Evolutionary conservation across 2,888 invertebrate species (phyloP), one percentile per base, ranked within the genome.

Genomic region (Thereva nobilitata): DNA sequence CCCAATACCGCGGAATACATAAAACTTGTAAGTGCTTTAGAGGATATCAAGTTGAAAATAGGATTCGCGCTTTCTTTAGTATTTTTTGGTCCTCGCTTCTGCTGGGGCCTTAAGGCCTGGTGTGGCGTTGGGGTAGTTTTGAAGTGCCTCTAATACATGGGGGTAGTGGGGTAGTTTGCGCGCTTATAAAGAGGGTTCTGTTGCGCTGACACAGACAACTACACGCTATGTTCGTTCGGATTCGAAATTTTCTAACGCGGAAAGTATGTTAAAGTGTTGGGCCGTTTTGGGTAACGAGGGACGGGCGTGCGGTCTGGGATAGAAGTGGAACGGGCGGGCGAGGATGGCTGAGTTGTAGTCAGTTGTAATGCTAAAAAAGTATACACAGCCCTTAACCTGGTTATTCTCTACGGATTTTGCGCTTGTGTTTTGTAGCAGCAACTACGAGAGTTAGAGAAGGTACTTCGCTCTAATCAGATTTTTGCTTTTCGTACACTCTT

Each of bases 21-120:
- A 66, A 70, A 70, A 70, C 70, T 67, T 67, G 67, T 70, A 70
- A 67, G 67, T 69, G 69, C 69, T 69, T 69, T 67, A 70, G 70
- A 67, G 67, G 67, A 70, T 70, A 70, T 70, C 67, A 70, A 70
- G 70, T 70, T 66, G 70, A 67, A 70, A 70, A 70, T 70, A 70
- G 67, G 70, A 70, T 70, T 70, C 67, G 66, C 70, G 61, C 67
- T 67, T 67, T 66, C 69, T 67, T 70, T 67, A 64, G 57, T 63
- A 63, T 65, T 69, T 69, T 69, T 69, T 67, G 61, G 61, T 61
- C 50, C 41, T 61, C 50, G 57, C 47, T 59, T 37, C 47, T 37
- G 47, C 34, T 40, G 6, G 23, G 23, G 57, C n/a, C 34, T 44
- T 42, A 9, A 45, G 42, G 3, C n/a, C n/a, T 57, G 61, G 61